These are phyloP conservation scores for Perizoma flavofasciatum DNA, from an alignment of 2,888 invertebrate genomes.

Conservation along the genomic window DNA sequence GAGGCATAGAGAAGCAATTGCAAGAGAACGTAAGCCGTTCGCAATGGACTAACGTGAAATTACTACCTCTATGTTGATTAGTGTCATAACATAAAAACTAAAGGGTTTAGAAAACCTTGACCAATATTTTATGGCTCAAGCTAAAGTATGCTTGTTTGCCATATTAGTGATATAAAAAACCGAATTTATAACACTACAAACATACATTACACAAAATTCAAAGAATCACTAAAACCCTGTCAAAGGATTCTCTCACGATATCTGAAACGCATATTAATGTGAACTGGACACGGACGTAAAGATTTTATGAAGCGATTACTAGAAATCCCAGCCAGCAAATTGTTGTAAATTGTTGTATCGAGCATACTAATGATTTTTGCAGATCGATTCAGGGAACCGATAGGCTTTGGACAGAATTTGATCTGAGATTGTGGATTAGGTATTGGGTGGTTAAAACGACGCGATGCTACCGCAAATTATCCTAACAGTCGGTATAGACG, in stretches of 20 bases:
- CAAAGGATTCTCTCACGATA: conserved; percentile 40
- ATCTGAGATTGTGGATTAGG: neutral
- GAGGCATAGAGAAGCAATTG: too few species aligned
- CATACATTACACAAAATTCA: neutral
- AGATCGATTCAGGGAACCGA: conserved; percentile 14
- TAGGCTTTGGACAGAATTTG: neutral
- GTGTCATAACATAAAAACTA: too few species aligned
- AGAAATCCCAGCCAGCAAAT: conserved; percentile 32
- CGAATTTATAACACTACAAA: neutral
- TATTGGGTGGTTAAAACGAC: too few species aligned
- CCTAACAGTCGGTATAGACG: too few species aligned
- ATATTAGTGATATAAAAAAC: neutral
- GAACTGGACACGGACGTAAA: conserved; percentile 34
- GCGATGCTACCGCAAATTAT: too few species aligned
- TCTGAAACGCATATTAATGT: conserved; percentile 40
- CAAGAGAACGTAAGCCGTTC: too few species aligned
- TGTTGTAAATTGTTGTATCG: conserved; percentile 18
- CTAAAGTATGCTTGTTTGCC: too few species aligned
- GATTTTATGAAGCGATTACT: conserved; percentile 34
- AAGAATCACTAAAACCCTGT: conserved; percentile 31
- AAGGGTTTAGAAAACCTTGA: too few species aligned
- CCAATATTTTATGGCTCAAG: too few species aligned
- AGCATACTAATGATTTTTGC: conserved; percentile 29
- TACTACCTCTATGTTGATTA: too few species aligned
- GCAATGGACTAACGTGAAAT: too few species aligned